Evolutionary conservation across 1,140 invertebrate genomes (phyloP).

Genomic region (Penaeus vannamei): DNA sequence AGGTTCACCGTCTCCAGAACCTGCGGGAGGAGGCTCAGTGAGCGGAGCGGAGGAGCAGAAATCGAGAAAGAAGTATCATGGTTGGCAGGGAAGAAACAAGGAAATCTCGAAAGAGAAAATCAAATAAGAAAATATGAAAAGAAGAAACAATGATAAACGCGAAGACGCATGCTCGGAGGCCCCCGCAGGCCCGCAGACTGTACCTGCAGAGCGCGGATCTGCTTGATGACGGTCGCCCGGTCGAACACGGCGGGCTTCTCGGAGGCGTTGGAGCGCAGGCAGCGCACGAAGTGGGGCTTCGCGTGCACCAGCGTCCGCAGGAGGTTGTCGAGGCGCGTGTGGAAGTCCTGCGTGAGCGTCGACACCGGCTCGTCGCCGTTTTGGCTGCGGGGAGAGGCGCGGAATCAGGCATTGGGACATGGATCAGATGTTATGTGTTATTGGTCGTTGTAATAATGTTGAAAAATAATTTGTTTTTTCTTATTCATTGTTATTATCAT

Average conservation of each 20-base stretch:
- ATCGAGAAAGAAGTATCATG: too few relatives aligned
- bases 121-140: too few relatives aligned
- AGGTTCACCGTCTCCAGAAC: conserved; percentile 95
- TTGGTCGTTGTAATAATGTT: too few relatives aligned
- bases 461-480: too few relatives aligned
- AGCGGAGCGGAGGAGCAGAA: too few relatives aligned
- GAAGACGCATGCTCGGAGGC: neutral
- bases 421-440: too few relatives aligned
- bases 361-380: conserved; percentile 91
- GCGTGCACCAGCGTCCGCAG: conserved; percentile 92
- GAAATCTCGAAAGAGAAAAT: too few relatives aligned
- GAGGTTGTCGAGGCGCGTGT: conserved; percentile 92
- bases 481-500: too few relatives aligned
- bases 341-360: conserved; percentile 94
- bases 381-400: conserved; percentile 73
- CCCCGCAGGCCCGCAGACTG: neutral
- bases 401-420: neutral
- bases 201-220: conserved; percentile 88
- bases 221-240: conserved; percentile 83
- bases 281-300: conserved; percentile 93
- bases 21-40: conserved; percentile 23
- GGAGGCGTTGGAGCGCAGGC: conserved; percentile 87
- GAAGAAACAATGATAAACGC: neutral
- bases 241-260: conserved; percentile 82
- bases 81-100: too few relatives aligned